Evolutionary conservation across 1,140 invertebrate genomes (phyloP), one percentile per base, ranked within the genome.

Genomic region (Apis florea): DNA sequence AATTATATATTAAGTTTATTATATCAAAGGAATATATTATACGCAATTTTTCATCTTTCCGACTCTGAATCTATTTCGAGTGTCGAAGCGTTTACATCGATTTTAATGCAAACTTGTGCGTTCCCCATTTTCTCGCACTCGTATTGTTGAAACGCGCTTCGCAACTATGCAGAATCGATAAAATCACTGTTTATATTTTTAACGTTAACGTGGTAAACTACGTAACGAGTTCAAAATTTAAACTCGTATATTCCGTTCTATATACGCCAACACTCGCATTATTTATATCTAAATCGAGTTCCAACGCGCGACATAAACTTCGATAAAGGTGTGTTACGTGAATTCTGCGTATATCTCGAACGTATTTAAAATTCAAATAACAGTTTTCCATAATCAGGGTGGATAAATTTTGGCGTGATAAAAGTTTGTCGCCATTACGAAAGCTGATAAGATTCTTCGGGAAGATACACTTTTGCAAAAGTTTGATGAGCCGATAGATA

Each of bases 281-380:
- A 54, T 59, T 47, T 40, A 56, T 71, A 49, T 24, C 40, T 12
- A 63, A 80, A 63, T 72, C 69, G 49, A 63, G 69, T 73, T 54
- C 5, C 49, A 24, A 47, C 26, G 54, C n/a, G 54, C 21, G 17
- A 2, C 12, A 24, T 51, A 73, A 80, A 80, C 78, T 74, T 80
- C 21, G 78, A 74, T 58, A 51, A 74, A 66, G 51, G 9, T 49
- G 19, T 66, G n/a, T n/a, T n/a, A 66, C 31, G 17, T 21, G 9
- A 31, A 17, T 17, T 10, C 51, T 49, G 17, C n/a, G 59, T 53
- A 15, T 15, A 80, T 58, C 61, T 74, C 58, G 17, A 12, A 21
- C 4, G 17, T 26, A 31, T 74, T 80, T 80, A 66, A 73, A 74
- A 80, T 80, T 80, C 70, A 80, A 80, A 80, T 67, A 66, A 74